Evolutionary conservation across 2,888 invertebrate species (phyloP), one percentile per base, ranked within the genome.

Genomic region (Euplagia quadripunctaria): DNA sequence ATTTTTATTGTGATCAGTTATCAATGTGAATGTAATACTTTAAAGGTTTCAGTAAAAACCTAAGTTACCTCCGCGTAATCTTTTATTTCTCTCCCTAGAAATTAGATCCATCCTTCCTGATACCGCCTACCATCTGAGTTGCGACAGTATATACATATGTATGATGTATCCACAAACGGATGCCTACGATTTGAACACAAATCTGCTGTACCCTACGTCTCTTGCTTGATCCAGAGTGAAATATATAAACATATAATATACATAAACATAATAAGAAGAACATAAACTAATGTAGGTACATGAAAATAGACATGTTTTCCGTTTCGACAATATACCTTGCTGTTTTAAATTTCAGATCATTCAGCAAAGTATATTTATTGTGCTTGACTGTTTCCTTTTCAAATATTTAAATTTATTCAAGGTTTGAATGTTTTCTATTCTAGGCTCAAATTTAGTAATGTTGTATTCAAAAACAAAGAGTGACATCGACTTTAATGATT

Each of bases 321-420:
- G 75, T 76, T 77, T 74, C 70, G 73, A 73, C 68, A 77, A 31
- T 72, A 79, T 67, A 71, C 71, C 74, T 72, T 77, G 70, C 76
- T 77, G 76, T 85, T 85, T 83, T 74, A 81, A 86, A 87, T 86
- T 82, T 84, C 73, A 79, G 82, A 82, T 79, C 82, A 82, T 86
- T 86, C 80, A 75, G 78, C 72, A 65, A 75, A 73, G 79, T 68
- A 87, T 87, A 88, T 31, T 31, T 87, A 88, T 31, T 31, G 85
- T 87, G 71, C 42, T 71, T 52, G 71, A 74, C 74, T 71, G 70
- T 73, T 68, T 76, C 78, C 82, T 82, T 83, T 76, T 65, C 75
- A 84, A 85, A 83, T 87, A 87, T 90, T 89, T 74, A 87, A 89
- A 90, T 87, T 58, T 87, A 89, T 88, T 87, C 87, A 82, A 76